Conservation (phyloP, 2,797 vertebrate genomes). For the Enteromius paludinosus region DNA sequence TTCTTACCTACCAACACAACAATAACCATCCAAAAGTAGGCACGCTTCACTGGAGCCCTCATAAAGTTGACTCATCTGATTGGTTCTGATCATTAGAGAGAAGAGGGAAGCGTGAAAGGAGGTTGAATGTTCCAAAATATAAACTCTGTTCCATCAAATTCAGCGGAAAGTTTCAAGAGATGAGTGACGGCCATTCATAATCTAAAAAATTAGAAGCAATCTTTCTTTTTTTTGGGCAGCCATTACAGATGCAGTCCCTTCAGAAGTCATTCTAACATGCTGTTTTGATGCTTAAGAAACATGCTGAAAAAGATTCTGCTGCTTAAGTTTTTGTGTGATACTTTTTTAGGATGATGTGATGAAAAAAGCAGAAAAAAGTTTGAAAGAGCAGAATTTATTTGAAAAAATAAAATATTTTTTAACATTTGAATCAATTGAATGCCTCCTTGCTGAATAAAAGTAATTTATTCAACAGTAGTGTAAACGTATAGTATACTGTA, state of each 20-base stretch:
- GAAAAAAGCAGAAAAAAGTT: background rate
- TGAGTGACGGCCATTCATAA: background rate
- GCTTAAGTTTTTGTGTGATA: background rate
- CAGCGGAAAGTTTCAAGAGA: background rate
- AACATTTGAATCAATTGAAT: background rate
- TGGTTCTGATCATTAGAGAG: constrained; percentile 1
- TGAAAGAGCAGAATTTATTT: background rate
- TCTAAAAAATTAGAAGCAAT: constrained; percentile 10
- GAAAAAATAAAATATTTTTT: background rate
- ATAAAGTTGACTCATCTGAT: background rate
- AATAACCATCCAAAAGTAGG: background rate
- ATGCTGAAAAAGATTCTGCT: background rate
- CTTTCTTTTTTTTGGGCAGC: background rate
- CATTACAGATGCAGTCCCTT: background rate
- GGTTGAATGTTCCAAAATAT: constrained; percentile 15
- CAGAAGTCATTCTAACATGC: background rate
- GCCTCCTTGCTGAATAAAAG: background rate
- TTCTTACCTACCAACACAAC: constrained; percentile 22
- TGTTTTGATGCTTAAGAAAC: background rate
- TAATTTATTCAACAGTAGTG: background rate
- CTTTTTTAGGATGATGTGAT: background rate
- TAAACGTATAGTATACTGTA: background rate
- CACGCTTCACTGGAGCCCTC: constrained; percentile 2
- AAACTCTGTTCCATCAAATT: background rate
- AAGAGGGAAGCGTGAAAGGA: background rate